Base-by-base conservation (phyloP, 53 echinoderm and acorn worm genomes). In the Antedon mediterranea region DNA sequence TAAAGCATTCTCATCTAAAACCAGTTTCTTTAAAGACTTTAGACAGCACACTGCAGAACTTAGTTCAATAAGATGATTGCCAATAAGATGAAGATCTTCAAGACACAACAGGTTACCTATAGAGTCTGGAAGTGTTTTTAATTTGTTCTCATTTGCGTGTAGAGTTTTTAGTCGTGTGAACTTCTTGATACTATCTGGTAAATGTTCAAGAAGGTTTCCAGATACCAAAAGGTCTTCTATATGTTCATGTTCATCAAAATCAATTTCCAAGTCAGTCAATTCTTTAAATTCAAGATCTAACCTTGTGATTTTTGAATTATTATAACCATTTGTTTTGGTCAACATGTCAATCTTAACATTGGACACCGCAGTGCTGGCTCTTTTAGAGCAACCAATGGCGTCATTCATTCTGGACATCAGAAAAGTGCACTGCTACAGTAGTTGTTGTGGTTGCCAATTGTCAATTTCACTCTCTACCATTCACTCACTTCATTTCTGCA, bases 1-100 rank as follows among this genome's bases (percentile, higher is more conserved):
- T 20, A 97, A 80, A 4, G 27, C 28, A 74, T 88, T 89, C 73
- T 97, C 97, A 71, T 97, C 91, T 4, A 92, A 30, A 11, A 83
- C 78, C 71, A 97, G 37, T 28, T 76, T 79, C 81, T 79, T 77
- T 33, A 97, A 82, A 28, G 82, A 83, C 44, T 77, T 75, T 15
- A 91, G 83, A 15, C 57, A 72, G 28, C 82, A 74, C 29, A 97
- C 44, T 6, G 73, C 43, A 18, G 79, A 79, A 29, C 32, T 57
- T 18, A 92, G 72, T 41, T 89, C 77, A 33, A 37, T 32, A 32
- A 92, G 72, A 13, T 81, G 18, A 77, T 95, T 97, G 20, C 97
- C 97, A 20, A 92, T 77, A 73, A 92, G 71, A 27, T 85, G 82
- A 29, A 92, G 80, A 13, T 80, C 76, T 4, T 75, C 32, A 31